Base-by-base conservation (phyloP, 1,140 invertebrate species). In the Zaprionus gabonicus region DNA sequence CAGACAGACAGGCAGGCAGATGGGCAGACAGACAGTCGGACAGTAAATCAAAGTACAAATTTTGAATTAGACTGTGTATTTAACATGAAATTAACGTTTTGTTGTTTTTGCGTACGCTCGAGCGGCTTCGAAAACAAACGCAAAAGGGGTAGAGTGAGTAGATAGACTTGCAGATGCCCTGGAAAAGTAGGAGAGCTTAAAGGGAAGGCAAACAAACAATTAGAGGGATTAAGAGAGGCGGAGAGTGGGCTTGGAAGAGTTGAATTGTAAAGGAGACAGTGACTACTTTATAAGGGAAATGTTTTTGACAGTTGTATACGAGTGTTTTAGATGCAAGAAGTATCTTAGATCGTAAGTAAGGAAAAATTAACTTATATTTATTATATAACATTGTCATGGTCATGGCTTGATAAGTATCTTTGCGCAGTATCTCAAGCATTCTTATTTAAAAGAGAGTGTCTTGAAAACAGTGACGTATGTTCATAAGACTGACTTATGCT, bases 11-110 rank as follows among this genome's bases (percentile, higher is more conserved):
- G 38, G 5, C 15, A n/a, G 38, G 15, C 38, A 41, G 4, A n/a
- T 31, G 28, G 28, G 6, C 10, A 13, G 23, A 51, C 46, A 25
- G 46, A 5, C 46, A 51, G 49, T n/a, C 31, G 34, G 46, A 38
- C 57, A 53, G 15, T 23, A 55, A 63, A 64, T 64, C 67, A 64
- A 64, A 63, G 49, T 64, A 70, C 20, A 57, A 34, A 60, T 68
- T 62, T 55, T 73, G 55, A 58, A 59, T 68, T 41, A 49, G 34
- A 70, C 60, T 70, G 58, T 75, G 28, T 58, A 36, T 27, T 77
- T 70, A 71, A 31, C 65, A 81, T 65, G 17, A 60, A 70, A 73
- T 78, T 62, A 53, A 49, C 55, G 44, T 69, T 81, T 72, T 67
- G 58, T 71, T 60, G 12, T 51, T 76, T 60, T 58, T 57, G 49